Evolutionary conservation across 2,797 vertebrate species (phyloP).

Genomic region (Heterohyrax brucei): DNA sequence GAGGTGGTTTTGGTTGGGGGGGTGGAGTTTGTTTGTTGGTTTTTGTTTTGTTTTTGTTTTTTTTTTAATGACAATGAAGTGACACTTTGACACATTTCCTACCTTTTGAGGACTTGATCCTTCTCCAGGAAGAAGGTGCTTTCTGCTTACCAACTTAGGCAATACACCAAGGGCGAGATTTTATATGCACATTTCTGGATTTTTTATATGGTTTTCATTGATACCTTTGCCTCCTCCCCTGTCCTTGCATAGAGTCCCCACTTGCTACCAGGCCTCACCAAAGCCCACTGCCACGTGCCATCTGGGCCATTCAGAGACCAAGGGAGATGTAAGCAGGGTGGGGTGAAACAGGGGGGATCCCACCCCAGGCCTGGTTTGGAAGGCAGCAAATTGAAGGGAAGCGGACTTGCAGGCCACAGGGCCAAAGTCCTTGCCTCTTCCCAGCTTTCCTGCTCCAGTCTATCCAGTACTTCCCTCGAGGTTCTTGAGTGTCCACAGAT

Average conservation of each 20-base stretch:
- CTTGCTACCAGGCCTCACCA: constrained; percentile 82
- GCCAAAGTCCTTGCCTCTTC: not conserved
- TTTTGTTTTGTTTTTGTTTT: constrained; percentile 11
- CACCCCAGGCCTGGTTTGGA: constrained; percentile 33
- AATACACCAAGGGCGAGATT: constrained; percentile 88
- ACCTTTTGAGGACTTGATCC: constrained; percentile 88
- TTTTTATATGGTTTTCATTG: constrained; percentile 81
- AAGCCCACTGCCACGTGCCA: constrained; percentile 79
- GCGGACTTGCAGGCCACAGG: not conserved
- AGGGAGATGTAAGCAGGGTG: constrained; percentile 48
- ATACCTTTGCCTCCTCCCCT: constrained; percentile 70
- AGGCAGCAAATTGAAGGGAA: constrained; percentile 5
- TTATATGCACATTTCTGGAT: constrained; percentile 89
- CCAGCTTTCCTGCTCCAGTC: not conserved
- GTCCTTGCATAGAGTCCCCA: not conserved
- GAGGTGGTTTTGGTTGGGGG: constrained; percentile 84
- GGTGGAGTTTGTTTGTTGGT: constrained; percentile 61
- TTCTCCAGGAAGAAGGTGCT: constrained; percentile 89
- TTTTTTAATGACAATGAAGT: constrained; percentile 87
- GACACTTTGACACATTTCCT: constrained; percentile 89
- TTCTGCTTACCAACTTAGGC: constrained; percentile 87
- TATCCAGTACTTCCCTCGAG: constrained; percentile 50
- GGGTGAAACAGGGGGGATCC: not conserved
- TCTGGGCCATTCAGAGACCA: constrained; percentile 73
- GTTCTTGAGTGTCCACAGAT: not conserved